These are phyloP conservation scores for Solenopsis fugax DNA, from an alignment of 1,140 invertebrate species.

Conservation along the genomic window DNA sequence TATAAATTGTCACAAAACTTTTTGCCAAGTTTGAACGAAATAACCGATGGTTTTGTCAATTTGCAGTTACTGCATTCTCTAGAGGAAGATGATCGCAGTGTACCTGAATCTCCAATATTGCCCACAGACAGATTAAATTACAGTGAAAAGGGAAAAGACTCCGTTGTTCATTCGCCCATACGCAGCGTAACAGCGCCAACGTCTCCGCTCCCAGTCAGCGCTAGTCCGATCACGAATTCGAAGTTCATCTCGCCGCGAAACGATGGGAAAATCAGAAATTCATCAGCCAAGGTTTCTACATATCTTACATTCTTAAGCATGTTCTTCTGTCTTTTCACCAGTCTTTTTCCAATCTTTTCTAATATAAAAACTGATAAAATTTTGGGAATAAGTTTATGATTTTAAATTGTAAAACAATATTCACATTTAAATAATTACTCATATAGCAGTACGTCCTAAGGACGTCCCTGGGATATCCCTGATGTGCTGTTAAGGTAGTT, in stretches of 20 bases:
- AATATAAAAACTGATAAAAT: too few species aligned
- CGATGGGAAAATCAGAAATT: slow-evolving; percentile 82
- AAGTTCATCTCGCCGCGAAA: slow-evolving; percentile 79
- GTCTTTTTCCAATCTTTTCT: too few species aligned
- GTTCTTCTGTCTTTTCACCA: too few species aligned
- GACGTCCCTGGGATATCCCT: too few species aligned
- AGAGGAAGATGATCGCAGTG: slow-evolving; percentile 89
- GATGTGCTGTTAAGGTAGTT: too few species aligned
- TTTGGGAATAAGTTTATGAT: too few species aligned
- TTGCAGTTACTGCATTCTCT: slow-evolving; percentile 89
- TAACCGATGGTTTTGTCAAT: slow-evolving; percentile 38
- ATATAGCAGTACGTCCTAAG: too few species aligned
- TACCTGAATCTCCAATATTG: slow-evolving; percentile 84
- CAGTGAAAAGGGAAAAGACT: slow-evolving; percentile 57
- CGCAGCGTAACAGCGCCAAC: slow-evolving; percentile 80
- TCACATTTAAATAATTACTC: too few species aligned
- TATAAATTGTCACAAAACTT: neutral
- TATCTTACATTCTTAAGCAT: neutral
- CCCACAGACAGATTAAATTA: slow-evolving; percentile 76
- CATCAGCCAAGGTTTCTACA: slow-evolving; percentile 79
- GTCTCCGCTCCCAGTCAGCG: slow-evolving; percentile 82
- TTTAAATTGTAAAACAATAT: too few species aligned
- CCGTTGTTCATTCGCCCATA: slow-evolving; percentile 75
- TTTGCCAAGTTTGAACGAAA: neutral
- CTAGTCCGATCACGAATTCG: slow-evolving; percentile 82